Conservation (phyloP, 2,113 vertebrate genomes). For the crab-eating macaque (Macaca fascicularis) region T2T-MFA8v1.1 NC_088376.1:134789001-134789500, state of each 20-base stretch:
- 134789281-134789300: slow-evolving; percentile 61
- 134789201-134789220: slow-evolving; percentile 62
- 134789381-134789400: slow-evolving; percentile 11
- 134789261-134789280: slow-evolving; percentile 74
- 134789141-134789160: slow-evolving; percentile 35
- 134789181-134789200: slow-evolving; percentile 12
- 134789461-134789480: slow-evolving; percentile 93
- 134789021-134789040: slow-evolving; percentile 58
- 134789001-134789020: slow-evolving; percentile 62
- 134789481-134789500: slow-evolving; percentile 87
- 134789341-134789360: slow-evolving; percentile 50
- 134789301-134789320: slow-evolving; percentile 7
- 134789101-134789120: slow-evolving; percentile 46
- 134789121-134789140: slow-evolving; percentile 76
- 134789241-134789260: slow-evolving; percentile 72
- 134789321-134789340: slow-evolving; percentile 48
- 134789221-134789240: slow-evolving; percentile 61
- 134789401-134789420: slow-evolving; percentile 50
- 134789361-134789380: slow-evolving; percentile 50
- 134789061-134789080: slow-evolving; percentile 56
- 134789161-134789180: slow-evolving; percentile 33
- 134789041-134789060: slow-evolving; percentile 68
- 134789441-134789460: slow-evolving; percentile 79
- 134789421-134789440: slow-evolving; percentile 87
- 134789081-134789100: slow-evolving; percentile 27